Evolutionary conservation across 2,797 vertebrate species (phyloP), one percentile per base, ranked within the genome.

Genomic region (Acrossocheilus fasciatus): DNA sequence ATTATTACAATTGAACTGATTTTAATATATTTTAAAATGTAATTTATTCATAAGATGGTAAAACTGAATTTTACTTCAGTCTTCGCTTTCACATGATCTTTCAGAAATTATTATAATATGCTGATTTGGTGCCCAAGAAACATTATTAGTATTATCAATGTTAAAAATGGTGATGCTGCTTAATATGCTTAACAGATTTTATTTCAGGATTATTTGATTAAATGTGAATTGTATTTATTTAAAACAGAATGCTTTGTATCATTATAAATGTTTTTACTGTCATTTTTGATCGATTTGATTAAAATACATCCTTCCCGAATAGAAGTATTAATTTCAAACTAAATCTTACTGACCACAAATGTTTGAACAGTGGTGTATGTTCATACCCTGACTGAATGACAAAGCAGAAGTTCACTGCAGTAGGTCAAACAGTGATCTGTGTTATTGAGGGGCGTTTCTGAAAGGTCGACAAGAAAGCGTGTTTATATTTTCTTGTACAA

Each of bases 341-440:
- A 54, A 78, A 41, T 15, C 1, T 39, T 57, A 9, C 6, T 64
- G 41, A 41, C 2, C 15, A 9, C 41, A 43, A 43, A 43, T 43
- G 41, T 43, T 43, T 43, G 41, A 43, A 43, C 41, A 43, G 9
- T 43, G 10, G 9, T 62, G 54, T 39, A 82, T 84, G 68, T 73
- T 93, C 95, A 47, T 73, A 96, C 95, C 92, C 91, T 91, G 91
- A 95, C 91, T 57, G 94, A 94, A 92, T 96, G 95, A 85, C 92
- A 93, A 30, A 96, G 92, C 86, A 96, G 87, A 72, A 96, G 95
- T 39, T 96, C 94, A 39, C 89, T 92, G 92, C 91, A 94, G 92
- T 94, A 95, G 52, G 79, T 82, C 52, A 91, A 91, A 89, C 94
- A 94, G 17, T 92, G 82, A 4, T 94, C 92, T 30, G 89, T 89